Conservation (phyloP, 2,888 invertebrate species). For the Anarsia innoxiella region DNA sequence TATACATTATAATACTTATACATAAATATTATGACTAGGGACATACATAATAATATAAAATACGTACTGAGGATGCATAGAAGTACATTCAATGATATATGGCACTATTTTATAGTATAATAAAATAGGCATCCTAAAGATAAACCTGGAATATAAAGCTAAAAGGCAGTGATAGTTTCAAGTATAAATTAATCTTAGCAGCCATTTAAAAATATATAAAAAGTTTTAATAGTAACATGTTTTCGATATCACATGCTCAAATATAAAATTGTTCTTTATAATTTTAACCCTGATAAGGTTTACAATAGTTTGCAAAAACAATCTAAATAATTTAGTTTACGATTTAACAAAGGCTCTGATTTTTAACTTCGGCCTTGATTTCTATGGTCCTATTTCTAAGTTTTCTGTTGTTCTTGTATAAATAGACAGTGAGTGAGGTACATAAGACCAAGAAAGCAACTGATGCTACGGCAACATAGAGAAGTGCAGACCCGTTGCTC, state of each 20-base stretch:
- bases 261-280: background rate
- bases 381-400: constrained; percentile 22
- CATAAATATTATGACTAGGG: constrained; percentile 14
- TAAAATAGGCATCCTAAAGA: constrained; percentile 50
- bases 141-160: constrained; percentile 48
- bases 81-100: constrained; percentile 33
- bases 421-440: constrained; percentile 36
- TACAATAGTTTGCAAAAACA: background rate
- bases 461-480: constrained; percentile 43
- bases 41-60: constrained; percentile 9
- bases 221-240: constrained; percentile 1
- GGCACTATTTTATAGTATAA: constrained; percentile 62
- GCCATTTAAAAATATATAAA: constrained; percentile 11
- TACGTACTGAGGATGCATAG: constrained; percentile 10
- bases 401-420: constrained; percentile 33
- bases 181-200: constrained; percentile 9
- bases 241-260: constrained; percentile 7
- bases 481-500: constrained; percentile 27
- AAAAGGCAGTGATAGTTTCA: constrained; percentile 46
- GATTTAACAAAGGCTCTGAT: constrained; percentile 26
- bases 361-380: constrained; percentile 12
- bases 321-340: background rate
- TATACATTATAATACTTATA: constrained; percentile 5
- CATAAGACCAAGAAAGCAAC: constrained; percentile 37
- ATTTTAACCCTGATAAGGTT: constrained; percentile 1